Percentiles rank a stretch among this genome's conserved stretches.
phyloP scores from a whole-genome alignment of 2,113 vertebrate genomes.

The Pseudorectes ferrugineus region DNA sequence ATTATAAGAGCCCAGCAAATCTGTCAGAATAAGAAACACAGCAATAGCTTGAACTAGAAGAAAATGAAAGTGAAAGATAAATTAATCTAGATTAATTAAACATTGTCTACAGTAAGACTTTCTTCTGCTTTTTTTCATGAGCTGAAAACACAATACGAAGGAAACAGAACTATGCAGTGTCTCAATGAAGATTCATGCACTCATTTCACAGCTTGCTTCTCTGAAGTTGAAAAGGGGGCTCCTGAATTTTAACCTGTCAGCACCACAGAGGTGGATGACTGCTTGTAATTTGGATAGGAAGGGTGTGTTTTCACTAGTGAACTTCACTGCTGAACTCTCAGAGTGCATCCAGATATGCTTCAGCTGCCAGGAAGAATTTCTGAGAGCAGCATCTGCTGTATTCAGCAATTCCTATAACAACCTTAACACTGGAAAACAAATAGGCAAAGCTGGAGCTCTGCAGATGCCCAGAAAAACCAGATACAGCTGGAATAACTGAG shows the following conservation, averaged over 20 bases:
- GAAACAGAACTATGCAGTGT: not conserved
- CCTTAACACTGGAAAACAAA: not conserved
- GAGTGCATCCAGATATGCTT: not conserved
- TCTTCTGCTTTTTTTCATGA: not conserved
- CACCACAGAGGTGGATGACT: not conserved
- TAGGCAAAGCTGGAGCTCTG: not conserved
- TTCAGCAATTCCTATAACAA: not conserved
- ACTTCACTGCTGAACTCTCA: not conserved
- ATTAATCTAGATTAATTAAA: not conserved
- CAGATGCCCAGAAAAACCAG: not conserved
- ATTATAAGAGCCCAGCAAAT: not conserved
- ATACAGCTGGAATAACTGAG: not conserved
- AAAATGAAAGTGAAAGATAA: not conserved
- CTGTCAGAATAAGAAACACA: not conserved
- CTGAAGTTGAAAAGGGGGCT: not conserved
- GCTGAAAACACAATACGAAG: not conserved
- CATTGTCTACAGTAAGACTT: not conserved
- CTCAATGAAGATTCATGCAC: not conserved
- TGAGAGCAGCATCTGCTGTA: too few relatives aligned
- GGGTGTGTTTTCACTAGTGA: not conserved
- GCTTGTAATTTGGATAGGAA: not conserved
- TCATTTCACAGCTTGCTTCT: not conserved
- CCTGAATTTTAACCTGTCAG: not conserved
- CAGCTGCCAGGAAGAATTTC: not conserved
- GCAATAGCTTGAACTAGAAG: not conserved